A percentile compares a stretch with the other conserved stretches of the same genome.
These are phyloP conservation scores for Orthonychiurus folsomi DNA, from an alignment of 2,888 invertebrate species.

Conservation along the genomic window DNA sequence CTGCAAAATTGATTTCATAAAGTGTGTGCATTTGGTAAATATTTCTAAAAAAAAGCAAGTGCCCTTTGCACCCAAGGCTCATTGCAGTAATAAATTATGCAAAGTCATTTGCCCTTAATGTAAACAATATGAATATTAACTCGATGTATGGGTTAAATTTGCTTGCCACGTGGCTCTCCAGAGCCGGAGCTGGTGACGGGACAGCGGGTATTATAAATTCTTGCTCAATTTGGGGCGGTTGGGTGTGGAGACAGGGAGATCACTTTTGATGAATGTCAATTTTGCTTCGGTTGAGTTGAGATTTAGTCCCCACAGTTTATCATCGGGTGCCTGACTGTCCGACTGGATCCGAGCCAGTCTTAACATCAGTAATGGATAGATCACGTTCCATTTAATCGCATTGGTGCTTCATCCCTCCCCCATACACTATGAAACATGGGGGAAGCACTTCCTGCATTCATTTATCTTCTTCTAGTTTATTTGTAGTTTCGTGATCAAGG, in stretches of 20 bases:
- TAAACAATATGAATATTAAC: neutral
- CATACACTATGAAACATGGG: neutral
- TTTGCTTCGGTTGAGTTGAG: neutral
- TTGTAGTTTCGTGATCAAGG: neutral
- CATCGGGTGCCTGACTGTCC: neutral
- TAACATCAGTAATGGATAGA: neutral
- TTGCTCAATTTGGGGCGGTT: constrained; percentile 5
- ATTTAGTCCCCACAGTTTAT: neutral
- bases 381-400: constrained; percentile 1
- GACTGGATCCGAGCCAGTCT: neutral
- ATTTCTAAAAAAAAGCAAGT: too few relatives aligned
- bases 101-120: too few relatives aligned
- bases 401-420: neutral
- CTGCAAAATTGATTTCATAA: too few relatives aligned
- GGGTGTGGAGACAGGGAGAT: neutral
- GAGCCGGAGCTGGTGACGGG: neutral
- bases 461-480: neutral
- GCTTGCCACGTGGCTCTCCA: neutral
- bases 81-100: too few relatives aligned
- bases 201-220: constrained; percentile 2
- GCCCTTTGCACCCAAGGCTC: too few relatives aligned
- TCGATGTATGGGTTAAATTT: neutral
- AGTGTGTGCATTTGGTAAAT: too few relatives aligned
- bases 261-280: constrained; percentile 1
- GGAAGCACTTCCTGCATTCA: neutral